Base-by-base conservation (phyloP, 2,797 vertebrate species). In the Squalus acanthias region DNA sequence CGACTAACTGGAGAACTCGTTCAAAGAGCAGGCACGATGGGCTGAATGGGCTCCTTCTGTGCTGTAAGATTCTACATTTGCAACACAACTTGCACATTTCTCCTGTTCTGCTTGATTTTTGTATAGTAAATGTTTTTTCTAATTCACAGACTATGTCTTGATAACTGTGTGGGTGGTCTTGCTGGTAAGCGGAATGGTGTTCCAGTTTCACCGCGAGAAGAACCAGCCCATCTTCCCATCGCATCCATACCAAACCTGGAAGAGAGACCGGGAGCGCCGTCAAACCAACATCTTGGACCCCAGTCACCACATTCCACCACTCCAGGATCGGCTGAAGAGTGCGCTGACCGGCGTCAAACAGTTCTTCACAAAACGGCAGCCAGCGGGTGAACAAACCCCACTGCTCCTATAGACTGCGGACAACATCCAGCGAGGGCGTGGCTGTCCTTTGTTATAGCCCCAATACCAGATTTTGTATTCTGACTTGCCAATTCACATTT, bases 281-380 rank as follows among this genome's bases (percentile, higher is more conserved):
- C 98, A 98, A 74, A 99, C 99, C 9, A 99, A 99, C 96, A 97
- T 99, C 57, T 97, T 99, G 96, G 99, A 99, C 96, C 99, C 99
- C 6, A 99, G 99, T 97, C 98, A 99, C 97, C 99, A 99, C 87
- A 97, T 98, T 60, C 99, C 99, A 1, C 98, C 99, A 0, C 96
- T 99, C 69, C 98, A 97, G 96, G 98, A 98, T 96, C 98, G 99
- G 95, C 96, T 99, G 0, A 96, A 98, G 12, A 98, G 97, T 96
- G 97, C 97, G 1, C 96, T 98, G 17, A 96, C 97, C 10, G 97
- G 97, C 57, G 88, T 97, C 20, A 98, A 97, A 91, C 98, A 98
- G 96, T 95, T 98, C 72, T 98, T 98, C 72, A 97, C 65, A 74
- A 98, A 97, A 53, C 97, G 97, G 2, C 98, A 98, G 96, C 97